Base-by-base conservation (phyloP, 2,797 vertebrate species). In the Petrocephalus schoutedeni region DNA sequence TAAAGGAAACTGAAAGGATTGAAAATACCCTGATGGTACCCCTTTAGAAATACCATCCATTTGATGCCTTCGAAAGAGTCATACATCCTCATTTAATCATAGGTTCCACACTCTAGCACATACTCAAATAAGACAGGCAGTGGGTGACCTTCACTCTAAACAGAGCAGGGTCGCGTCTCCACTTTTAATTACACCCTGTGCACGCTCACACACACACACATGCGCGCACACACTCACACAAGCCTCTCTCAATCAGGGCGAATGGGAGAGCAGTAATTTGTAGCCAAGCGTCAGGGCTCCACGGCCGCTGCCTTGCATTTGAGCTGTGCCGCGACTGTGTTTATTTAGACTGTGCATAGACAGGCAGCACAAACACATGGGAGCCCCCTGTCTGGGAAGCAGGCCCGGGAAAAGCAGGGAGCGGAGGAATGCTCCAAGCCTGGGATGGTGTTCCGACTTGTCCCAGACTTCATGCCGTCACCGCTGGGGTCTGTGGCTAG, bases 401-500 rank as follows among this genome's bases (percentile, higher is more conserved):
- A 71, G 51, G 56, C 80, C 80, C 41, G 45, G 41, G 56, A 67
- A 21, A 82, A 8, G 88, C 92, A 93, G 93, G 93, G 95, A 96
- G 95, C 94, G 61, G 86, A 94, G 94, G 95, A 95, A 95, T 96
- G 94, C 95, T 96, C 93, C 94, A 96, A 95, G 95, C 95, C 94
- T 88, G 95, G 95, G 93, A 94, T 95, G 95, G 94, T 96, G 96
- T 96, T 96, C 95, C 95, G 95, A 96, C 95, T 96, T 95, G 96
- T 95, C 95, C 95, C 95, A 97, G 96, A 96, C 96, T 96, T 95
- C 91, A 95, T 96, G 96, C 95, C 96, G 95, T 97, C 95, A 96
- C 95, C 95, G 85, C 95, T 94, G 94, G 95, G 95, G 94, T 96
- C 95, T 96, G 96, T 95, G 96, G 96, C 95, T 95, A 96, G 95